These are phyloP conservation scores for Manduca sexta DNA, from an alignment of 1,140 invertebrate species.

Conservation along the genomic window DNA sequence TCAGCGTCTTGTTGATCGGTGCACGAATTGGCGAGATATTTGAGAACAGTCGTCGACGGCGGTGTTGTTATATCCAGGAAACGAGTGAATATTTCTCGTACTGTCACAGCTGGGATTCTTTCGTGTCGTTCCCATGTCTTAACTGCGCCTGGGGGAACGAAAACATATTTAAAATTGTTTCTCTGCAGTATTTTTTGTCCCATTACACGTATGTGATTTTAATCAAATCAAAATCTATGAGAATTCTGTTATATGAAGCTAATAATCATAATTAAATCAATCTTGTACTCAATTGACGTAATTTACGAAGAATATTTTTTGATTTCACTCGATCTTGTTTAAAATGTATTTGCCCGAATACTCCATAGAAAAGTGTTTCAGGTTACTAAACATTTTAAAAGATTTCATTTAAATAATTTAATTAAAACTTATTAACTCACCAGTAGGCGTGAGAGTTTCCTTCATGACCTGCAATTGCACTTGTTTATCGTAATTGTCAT, in stretches of 20 bases:
- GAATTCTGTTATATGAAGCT: no score
- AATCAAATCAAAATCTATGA: no score
- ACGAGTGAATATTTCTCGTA: constrained; percentile 85
- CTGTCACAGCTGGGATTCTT: constrained; percentile 83
- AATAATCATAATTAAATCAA: no score
- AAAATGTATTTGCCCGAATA: no score
- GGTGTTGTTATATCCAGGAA: constrained; percentile 97
- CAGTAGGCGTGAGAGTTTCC: constrained; percentile 89
- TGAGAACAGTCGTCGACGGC: constrained; percentile 88
- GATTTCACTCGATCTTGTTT: no score
- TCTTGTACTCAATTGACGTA: no score
- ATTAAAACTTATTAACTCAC: constrained; percentile 53
- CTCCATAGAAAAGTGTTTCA: no score
- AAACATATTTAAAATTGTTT: no score
- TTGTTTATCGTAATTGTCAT: constrained; percentile 80
- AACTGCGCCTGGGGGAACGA: constrained; percentile 78
- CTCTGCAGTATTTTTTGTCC: no score
- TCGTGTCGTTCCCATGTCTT: constrained; percentile 91
- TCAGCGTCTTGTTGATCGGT: constrained; percentile 81
- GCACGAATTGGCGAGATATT: constrained; percentile 86
- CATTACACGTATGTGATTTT: no score
- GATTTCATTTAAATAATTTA: background rate
- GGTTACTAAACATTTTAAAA: no score
- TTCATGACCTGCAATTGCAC: constrained; percentile 90
- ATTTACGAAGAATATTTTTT: no score